Conservation (phyloP, 2,888 invertebrate genomes). For the Leucophora obtusa region DNA sequence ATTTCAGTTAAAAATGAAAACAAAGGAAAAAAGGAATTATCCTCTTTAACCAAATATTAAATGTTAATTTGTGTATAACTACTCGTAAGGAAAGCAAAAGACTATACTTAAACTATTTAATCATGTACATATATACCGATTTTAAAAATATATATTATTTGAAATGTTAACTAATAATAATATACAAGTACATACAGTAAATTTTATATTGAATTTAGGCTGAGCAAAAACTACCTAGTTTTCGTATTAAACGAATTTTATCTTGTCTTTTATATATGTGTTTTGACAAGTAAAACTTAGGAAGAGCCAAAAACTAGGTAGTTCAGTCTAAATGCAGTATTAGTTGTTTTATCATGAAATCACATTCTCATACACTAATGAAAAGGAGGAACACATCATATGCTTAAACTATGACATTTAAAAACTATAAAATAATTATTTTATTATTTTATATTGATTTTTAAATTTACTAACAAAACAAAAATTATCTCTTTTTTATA, state of each 20-base stretch:
- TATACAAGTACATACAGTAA: conserved; percentile 1
- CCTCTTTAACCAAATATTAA: conserved; percentile 13
- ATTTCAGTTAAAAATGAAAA: conserved; percentile 47
- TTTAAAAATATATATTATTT: conserved; percentile 16
- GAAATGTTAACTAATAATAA: conserved; percentile 31
- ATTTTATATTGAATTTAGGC: too few species aligned
- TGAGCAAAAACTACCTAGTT: too few species aligned
- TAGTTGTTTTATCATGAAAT: background rate
- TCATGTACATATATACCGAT: conserved; percentile 51
- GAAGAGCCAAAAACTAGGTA: too few species aligned
- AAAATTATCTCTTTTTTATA: conserved; percentile 45
- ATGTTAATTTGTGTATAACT: conserved; percentile 49
- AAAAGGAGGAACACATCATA: background rate
- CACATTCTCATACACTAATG: background rate
- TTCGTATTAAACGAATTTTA: too few species aligned
- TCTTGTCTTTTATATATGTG: too few species aligned
- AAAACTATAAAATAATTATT: background rate
- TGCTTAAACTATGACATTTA: background rate
- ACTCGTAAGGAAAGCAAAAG: conserved; percentile 69
- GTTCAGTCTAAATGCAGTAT: too few species aligned
- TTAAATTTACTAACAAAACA: background rate
- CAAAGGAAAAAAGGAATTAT: conserved; percentile 22
- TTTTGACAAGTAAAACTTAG: too few species aligned
- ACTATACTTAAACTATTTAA: conserved; percentile 63
- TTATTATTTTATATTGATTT: background rate